Base-by-base conservation (phyloP, 2,888 invertebrate species). In the Copidosoma aretas region DNA sequence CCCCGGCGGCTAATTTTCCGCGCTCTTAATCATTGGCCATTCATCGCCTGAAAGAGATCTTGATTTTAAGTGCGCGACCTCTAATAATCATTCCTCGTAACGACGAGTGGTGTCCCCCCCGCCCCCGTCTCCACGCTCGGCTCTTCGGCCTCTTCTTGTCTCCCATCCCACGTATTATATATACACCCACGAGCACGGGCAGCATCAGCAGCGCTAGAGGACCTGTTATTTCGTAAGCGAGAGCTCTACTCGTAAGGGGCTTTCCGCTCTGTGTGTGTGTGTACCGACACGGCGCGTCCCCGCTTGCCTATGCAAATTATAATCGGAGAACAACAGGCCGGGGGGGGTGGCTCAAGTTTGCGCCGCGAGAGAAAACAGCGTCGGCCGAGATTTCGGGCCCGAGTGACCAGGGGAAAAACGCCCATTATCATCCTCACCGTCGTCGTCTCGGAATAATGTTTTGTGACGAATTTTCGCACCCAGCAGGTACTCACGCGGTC, bases 1-100 rank as follows among this genome's bases (percentile, higher is more conserved):
- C 59, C 51, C 32, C 51, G 41, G 17, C 21, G 57, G 68, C 63
- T 73, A 70, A 73, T 73, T 74, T 74, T 73, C 68, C 68, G 62
- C 63, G 68, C 57, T 72, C 81, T 80, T 81, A 81, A 81, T 81
- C 79, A 81, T 79, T 76, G 76, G 77, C 79, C 76, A 81, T 81
- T 81, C 81, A 81, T 80, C 79, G 76, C 74, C 78, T 82, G 82
- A 82, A 82, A 82, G 82, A 82, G 79, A 73, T 79, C 79, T 78
- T 82, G 82, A 82, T 82, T 82, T 80, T 79, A 80, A 82, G 80
- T 79, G 79, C 77, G 76, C 77, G 76, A 79, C 59, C 79, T 82
- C 77, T 81, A 80, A 81, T 82, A 80, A 81, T 82, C 79, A 82
- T 81, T 81, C 79, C 77, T 81, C 80, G 81, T 81, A 81, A 80